phyloP scores from a whole-genome alignment of 2,113 vertebrate species.

The Catharus bicknelli region DNA sequence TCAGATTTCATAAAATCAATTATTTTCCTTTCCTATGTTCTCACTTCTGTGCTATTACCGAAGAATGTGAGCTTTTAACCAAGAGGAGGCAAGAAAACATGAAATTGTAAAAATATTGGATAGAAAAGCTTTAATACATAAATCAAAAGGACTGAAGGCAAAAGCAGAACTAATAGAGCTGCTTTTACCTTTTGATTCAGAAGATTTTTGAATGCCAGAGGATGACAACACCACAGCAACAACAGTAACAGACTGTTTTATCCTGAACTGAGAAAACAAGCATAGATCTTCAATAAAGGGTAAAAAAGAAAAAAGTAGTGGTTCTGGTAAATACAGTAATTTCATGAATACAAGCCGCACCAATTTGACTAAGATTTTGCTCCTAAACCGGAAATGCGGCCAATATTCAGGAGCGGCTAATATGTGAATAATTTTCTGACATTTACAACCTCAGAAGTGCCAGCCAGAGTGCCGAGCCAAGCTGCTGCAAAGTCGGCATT shows the following conservation, averaged over 20 bases:
- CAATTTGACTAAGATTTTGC: too few species aligned
- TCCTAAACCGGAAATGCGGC: too few species aligned
- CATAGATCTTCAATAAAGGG: not conserved
- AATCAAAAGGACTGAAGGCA: not conserved
- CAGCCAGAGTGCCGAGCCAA: too few species aligned
- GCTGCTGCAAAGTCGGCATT: too few species aligned
- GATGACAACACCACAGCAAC: fast-evolving
- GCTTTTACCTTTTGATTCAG: not conserved
- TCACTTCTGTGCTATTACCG: not conserved
- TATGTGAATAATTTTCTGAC: too few species aligned
- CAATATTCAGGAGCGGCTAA: too few species aligned
- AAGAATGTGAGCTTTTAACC: not conserved
- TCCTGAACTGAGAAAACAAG: not conserved
- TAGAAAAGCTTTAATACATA: not conserved
- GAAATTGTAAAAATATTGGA: not conserved
- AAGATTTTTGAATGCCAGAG: not conserved
- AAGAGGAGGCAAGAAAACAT: not conserved
- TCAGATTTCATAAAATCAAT: not conserved
- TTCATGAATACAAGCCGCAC: too few species aligned
- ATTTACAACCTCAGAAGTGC: too few species aligned
- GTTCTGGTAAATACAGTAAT: not conserved
- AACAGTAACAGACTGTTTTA: not conserved
- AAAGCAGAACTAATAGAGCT: not conserved
- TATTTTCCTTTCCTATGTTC: not conserved
- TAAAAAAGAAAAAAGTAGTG: not conserved